Conservation (phyloP, 2,888 invertebrate species). For the Diplolepis rosae region DNA sequence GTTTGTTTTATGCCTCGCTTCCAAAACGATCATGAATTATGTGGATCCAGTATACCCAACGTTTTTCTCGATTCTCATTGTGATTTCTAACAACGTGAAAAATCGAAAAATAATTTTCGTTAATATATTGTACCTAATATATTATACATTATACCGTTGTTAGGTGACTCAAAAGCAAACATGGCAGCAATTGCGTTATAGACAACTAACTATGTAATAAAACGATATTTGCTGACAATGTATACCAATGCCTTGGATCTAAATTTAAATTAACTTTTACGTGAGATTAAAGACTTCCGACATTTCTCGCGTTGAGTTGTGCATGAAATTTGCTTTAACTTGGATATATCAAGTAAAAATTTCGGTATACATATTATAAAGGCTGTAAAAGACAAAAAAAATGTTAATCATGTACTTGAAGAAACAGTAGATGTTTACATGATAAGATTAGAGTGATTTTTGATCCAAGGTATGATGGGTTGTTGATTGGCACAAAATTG, state of each 20-base stretch:
- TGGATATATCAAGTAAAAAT: background rate
- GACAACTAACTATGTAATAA: conserved; percentile 57
- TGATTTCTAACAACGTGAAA: conserved; percentile 39
- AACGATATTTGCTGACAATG: conserved; percentile 50
- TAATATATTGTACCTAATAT: conserved; percentile 37
- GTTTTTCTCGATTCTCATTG: conserved; percentile 26
- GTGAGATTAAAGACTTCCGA: conserved; percentile 36
- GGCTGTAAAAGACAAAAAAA: background rate
- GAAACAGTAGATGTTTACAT: too few relatives aligned
- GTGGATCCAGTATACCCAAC: background rate
- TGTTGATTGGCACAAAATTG: conserved; percentile 49
- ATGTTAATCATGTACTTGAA: too few relatives aligned
- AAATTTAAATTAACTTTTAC: conserved; percentile 52
- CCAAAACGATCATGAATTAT: conserved; percentile 22
- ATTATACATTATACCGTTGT: conserved; percentile 38
- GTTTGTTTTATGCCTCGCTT: conserved; percentile 27
- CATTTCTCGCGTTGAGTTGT: background rate
- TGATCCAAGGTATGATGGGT: conserved; percentile 53
- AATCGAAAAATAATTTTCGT: conserved; percentile 35
- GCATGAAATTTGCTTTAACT: background rate
- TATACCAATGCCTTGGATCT: conserved; percentile 67
- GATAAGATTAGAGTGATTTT: background rate
- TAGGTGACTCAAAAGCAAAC: conserved; percentile 36
- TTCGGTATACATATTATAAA: background rate
- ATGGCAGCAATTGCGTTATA: conserved; percentile 55